Evolutionary conservation across 2,113 vertebrate species (phyloP), one percentile per base, ranked within the genome.

Genomic region (Micronycteris hirsuta): DNA sequence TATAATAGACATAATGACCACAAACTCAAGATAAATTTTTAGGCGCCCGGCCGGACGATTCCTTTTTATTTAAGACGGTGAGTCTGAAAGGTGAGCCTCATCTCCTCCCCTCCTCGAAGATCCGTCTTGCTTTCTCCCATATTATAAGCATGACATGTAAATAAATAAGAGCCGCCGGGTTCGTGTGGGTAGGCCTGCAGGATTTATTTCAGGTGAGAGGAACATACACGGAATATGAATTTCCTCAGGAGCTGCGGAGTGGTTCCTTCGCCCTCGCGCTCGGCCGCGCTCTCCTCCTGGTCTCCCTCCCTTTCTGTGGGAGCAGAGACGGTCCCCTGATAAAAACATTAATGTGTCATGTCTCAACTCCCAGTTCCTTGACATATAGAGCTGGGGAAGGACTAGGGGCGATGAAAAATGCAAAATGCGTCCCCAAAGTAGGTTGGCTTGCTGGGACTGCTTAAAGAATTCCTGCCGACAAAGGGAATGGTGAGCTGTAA

Each of bases 1-100:
- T 98, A 98, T 97, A 98, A 98, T 98, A 97, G 98, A 98, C 98
- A 97, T 98, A 98, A 98, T 97, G 98, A 98, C 98, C 97, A 77
- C 98, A 98, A 98, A 98, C 98, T 97, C 97, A 96, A 98, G 98
- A 98, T 98, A 97, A 98, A 98, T 97, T 98, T 98, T 97, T 97
- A 89, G 96, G 93, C 97, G 95, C 97, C 90, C 92, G 61, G 92
- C 96, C 56, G 98, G 98, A 98, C 97, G 97, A 98, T 98, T 97
- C 97, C 98, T 98, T 98, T 98, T 98, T 98, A 98, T 98, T 98
- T 97, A 97, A 96, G 97, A 97, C 97, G 96, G 97, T 58, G 76
- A 98, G 96, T 93, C 90, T 96, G 98, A 93, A 98, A 98, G 97
- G 97, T 98, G 98, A 97, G 96, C 95, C 94, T 86, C 96, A 96